Percentiles rank a stretch among this genome's conserved stretches.
phyloP scores from a whole-genome alignment of 2,888 invertebrate genomes.

The Augochlorella aurata region DNA sequence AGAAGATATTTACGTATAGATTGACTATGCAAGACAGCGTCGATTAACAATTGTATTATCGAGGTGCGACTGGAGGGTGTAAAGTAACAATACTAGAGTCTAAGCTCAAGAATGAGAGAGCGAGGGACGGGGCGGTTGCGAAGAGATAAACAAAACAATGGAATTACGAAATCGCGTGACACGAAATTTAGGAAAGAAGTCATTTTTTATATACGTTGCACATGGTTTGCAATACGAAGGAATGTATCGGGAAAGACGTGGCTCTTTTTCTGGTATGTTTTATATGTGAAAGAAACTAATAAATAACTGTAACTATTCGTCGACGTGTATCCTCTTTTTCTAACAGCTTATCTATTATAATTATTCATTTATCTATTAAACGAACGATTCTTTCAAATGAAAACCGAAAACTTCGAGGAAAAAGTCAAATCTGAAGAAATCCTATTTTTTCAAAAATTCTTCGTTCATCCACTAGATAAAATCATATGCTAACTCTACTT shows the following conservation, averaged over 20 bases:
- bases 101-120: constrained; percentile 39
- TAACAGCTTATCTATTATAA: too few species aligned
- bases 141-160: not conserved
- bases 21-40: constrained; percentile 47
- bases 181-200: constrained; percentile 61
- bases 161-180: constrained; percentile 21
- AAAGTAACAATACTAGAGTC: constrained; percentile 18
- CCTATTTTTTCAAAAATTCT: too few species aligned
- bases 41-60: constrained; percentile 51
- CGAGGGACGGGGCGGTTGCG: constrained; percentile 11
- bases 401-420: not conserved
- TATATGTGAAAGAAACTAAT: constrained; percentile 63
- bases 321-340: not conserved
- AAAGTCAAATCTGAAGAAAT: not conserved
- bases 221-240: constrained; percentile 21
- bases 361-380: not conserved
- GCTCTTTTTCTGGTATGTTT: constrained; percentile 64
- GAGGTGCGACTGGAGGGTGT: constrained; percentile 23
- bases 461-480: too few species aligned
- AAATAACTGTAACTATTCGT: constrained; percentile 64
- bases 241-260: constrained; percentile 60
- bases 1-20: constrained; percentile 56
- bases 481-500: too few species aligned
- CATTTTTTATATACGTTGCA: constrained; percentile 64
- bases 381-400: not conserved